Evolutionary conservation across 2,888 invertebrate species (phyloP).

Genomic region (Catocala nupta): DNA sequence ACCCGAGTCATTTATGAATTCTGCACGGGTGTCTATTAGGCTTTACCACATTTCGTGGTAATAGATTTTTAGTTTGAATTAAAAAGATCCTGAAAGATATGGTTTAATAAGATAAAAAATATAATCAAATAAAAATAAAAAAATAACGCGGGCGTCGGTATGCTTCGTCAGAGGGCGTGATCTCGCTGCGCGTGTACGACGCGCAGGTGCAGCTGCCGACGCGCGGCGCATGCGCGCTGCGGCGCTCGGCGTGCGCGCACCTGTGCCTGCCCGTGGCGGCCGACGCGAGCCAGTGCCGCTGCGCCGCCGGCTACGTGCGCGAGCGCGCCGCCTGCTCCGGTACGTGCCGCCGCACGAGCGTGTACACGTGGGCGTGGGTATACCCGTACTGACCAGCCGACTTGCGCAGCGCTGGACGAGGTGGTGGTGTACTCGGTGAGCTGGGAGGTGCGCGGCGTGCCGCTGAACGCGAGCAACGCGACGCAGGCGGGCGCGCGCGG

Average conservation of each 20-base stretch:
- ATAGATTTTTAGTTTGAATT: too few species aligned
- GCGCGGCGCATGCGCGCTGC: slow-evolving; percentile 86
- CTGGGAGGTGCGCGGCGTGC: slow-evolving; percentile 92
- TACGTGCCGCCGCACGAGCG: too few species aligned
- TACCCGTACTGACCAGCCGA: too few species aligned
- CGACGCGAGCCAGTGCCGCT: slow-evolving; percentile 89
- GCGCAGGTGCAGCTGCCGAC: slow-evolving; percentile 82
- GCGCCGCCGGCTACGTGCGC: slow-evolving; percentile 89
- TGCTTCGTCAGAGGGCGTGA: slow-evolving; percentile 84
- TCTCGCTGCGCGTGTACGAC: slow-evolving; percentile 91
- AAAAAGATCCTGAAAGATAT: too few species aligned
- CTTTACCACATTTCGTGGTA: too few species aligned
- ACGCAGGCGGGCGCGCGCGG: slow-evolving; percentile 45
- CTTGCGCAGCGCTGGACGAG: slow-evolving; percentile 87
- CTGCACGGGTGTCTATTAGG: too few species aligned
- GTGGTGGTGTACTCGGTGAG: slow-evolving; percentile 92
- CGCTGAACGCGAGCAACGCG: slow-evolving; percentile 73
- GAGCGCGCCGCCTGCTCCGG: slow-evolving; percentile 57
- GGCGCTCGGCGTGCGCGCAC: slow-evolving; percentile 90
- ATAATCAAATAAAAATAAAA: too few species aligned
- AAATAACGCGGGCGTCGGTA: too few species aligned
- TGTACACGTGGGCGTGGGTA: too few species aligned
- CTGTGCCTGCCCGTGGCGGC: slow-evolving; percentile 90
- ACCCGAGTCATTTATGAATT: too few species aligned
- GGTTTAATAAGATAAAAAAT: too few species aligned